phyloP scores from a whole-genome alignment of 2,113 vertebrate species.

The Puntigrus tetrazona region DNA sequence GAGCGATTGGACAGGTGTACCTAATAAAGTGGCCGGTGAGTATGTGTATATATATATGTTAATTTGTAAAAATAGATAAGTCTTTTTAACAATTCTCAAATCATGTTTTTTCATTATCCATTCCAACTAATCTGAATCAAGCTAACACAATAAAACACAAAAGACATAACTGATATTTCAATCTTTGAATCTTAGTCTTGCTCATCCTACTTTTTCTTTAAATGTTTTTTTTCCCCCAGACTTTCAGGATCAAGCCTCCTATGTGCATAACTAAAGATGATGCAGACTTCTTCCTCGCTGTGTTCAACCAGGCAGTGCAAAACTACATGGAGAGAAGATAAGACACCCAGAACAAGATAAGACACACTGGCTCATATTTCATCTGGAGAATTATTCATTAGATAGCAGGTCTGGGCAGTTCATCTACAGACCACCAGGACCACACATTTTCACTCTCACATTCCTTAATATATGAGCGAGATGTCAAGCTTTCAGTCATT shows the following conservation, averaged over 20 bases:
- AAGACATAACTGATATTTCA: too few relatives aligned
- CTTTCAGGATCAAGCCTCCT: constrained; percentile 87
- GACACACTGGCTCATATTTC: neutral
- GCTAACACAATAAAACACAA: too few relatives aligned
- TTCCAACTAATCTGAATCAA: too few relatives aligned
- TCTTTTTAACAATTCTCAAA: too few relatives aligned
- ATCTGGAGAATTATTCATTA: neutral
- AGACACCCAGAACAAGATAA: neutral
- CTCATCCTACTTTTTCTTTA: neutral
- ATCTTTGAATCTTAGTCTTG: neutral
- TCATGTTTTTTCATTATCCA: too few relatives aligned
- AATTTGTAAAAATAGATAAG: too few relatives aligned
- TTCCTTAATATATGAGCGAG: neutral
- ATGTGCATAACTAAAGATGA: constrained; percentile 91
- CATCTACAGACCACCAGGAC: neutral
- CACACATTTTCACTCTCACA: neutral
- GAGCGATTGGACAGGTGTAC: too few relatives aligned
- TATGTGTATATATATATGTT: too few relatives aligned
- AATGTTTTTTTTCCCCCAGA: constrained; percentile 71
- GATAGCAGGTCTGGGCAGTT: neutral
- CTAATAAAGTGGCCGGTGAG: too few relatives aligned
- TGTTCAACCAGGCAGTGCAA: constrained; percentile 79
- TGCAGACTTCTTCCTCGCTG: constrained; percentile 82
- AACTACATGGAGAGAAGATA: constrained; percentile 72
- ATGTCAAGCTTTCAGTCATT: neutral